Evolutionary conservation across 2,888 invertebrate genomes (phyloP).

Genomic region (Lucinisca nassula): DNA sequence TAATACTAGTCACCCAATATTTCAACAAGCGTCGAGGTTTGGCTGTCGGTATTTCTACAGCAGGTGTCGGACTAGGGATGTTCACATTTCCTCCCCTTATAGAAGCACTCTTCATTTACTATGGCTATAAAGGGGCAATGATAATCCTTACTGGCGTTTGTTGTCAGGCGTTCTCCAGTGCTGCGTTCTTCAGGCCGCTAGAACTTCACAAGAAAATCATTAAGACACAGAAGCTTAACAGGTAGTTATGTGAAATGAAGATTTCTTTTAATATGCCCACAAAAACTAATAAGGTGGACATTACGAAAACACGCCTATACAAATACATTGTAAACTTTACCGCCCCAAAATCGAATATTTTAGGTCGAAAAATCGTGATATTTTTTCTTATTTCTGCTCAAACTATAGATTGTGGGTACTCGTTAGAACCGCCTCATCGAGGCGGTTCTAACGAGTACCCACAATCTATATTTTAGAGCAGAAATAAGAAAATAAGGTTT

Average conservation of each 20-base stretch:
- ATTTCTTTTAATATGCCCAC: too few species aligned
- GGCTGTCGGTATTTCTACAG: conserved; percentile 77
- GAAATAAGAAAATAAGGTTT: too few species aligned
- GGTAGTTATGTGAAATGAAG: conserved; percentile 42
- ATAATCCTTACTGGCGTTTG: conserved; percentile 73
- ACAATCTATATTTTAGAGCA: too few species aligned
- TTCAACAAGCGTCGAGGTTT: conserved; percentile 79
- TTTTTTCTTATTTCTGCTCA: too few species aligned
- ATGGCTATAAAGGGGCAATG: conserved; percentile 78
- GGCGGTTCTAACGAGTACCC: too few species aligned
- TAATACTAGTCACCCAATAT: conserved; percentile 78
- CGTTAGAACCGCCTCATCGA: too few species aligned
- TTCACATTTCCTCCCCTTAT: conserved; percentile 77
- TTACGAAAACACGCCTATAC: too few species aligned
- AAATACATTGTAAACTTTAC: too few species aligned
- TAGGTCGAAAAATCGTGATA: too few species aligned
- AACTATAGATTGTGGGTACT: too few species aligned
- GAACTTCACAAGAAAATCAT: conserved; percentile 61
- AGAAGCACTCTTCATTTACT: conserved; percentile 72
- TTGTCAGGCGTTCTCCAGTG: conserved; percentile 74
- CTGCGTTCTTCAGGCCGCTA: conserved; percentile 76
- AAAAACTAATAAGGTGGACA: too few species aligned
- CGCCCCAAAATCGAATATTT: too few species aligned
- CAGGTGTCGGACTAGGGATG: conserved; percentile 81
- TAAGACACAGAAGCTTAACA: conserved; percentile 51